These are phyloP conservation scores for Gastrophysa polygoni DNA, from an alignment of 2,888 invertebrate genomes.

Conservation along the genomic window DNA sequence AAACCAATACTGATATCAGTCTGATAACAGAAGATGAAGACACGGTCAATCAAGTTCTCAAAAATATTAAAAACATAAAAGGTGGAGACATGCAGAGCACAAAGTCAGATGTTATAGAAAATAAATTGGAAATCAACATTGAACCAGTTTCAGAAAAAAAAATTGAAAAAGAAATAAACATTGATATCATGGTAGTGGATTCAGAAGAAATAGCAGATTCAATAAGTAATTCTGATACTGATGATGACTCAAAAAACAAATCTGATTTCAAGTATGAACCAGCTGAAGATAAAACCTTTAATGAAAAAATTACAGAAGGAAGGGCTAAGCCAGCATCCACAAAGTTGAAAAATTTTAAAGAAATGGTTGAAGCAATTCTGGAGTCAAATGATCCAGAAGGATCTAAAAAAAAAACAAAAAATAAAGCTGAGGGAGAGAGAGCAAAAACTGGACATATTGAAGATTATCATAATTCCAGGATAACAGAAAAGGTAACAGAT, in stretches of 20 bases:
- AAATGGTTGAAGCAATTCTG: not conserved
- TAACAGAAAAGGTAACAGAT: too few species aligned
- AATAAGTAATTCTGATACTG: too few species aligned
- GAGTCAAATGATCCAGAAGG: not conserved
- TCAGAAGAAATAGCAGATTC: not conserved
- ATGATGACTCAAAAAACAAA: not conserved
- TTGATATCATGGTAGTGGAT: not conserved
- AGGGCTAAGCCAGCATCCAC: not conserved
- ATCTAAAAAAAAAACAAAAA: not conserved
- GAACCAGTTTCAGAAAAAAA: not conserved
- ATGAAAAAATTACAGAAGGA: constrained; percentile 1
- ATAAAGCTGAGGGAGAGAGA: too few species aligned
- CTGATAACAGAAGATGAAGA: not conserved
- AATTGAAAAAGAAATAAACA: too few species aligned
- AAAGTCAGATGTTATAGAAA: not conserved
- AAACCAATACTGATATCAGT: too few species aligned
- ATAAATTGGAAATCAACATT: not conserved
- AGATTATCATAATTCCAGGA: too few species aligned
- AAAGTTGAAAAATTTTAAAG: not conserved
- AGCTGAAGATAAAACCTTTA: constrained; percentile 4
- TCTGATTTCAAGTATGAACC: too few species aligned
- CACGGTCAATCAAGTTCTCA: not conserved
- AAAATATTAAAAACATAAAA: not conserved
- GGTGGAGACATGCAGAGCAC: not conserved
- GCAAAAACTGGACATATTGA: too few species aligned